Evolutionary conservation across 2,113 vertebrate species (phyloP), one percentile per base, ranked within the genome.

Genomic region (Tiliqua scincoides): DNA sequence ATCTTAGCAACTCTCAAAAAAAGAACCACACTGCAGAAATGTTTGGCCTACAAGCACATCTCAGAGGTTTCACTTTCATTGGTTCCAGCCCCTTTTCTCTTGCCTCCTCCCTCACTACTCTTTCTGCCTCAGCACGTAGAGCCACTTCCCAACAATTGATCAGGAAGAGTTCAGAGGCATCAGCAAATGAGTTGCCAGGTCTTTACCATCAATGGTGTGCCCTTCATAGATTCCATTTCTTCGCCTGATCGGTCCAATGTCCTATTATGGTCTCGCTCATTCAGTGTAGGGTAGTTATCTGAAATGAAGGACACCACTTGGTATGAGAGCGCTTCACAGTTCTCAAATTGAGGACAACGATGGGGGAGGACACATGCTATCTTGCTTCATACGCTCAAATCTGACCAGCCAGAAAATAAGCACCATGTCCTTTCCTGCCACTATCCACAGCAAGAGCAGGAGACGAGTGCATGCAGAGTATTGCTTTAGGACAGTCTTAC

Each of bases 211-310:
- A 96, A 0, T 0, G 96, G 94, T 0, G 84, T 93, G 91, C 98
- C 98, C 97, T 98, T 98, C 93, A 96, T 90, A 0, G 94, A 90
- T 81, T 98, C 97, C 96, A 93, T 95, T 81, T 98, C 98, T 70
- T 98, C 97, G 84, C 98, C 96, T 9, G 98, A 96, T 90, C 97
- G 95, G 74, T 99, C 98, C 95, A 98, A 96, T 80, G 97, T 98
- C 95, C 98, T 98, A 80, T 93, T 97, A 86, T 98, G 97, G 92
- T 97, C 98, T 94, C 97, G 97, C 94, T 98, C 97, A 15, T 98
- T 98, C 93, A 98, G 95, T 89, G 97, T 98, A 94, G 98, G 97
- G 92, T 98, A 99, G 89, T 96, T 96, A 89, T 98, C 98, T 35
- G 70, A 86, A 90, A 86, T 74, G 7, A 79, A 79, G 18, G 35